These are phyloP conservation scores for Myotis daubentonii DNA, from an alignment of 2,797 vertebrate species.

Conservation along the genomic window DNA sequence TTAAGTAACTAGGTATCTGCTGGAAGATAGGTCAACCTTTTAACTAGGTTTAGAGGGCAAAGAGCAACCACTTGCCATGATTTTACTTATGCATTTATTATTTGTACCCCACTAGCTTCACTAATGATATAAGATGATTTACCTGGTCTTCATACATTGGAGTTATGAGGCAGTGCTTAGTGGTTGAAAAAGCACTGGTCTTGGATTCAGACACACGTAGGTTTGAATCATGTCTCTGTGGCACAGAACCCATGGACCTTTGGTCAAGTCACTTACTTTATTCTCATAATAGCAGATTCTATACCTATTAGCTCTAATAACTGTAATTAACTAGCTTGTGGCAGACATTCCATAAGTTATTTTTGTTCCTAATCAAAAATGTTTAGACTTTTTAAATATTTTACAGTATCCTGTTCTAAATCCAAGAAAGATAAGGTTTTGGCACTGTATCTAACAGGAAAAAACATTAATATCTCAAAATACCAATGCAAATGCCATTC, in stretches of 20 bases:
- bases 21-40: conserved; percentile 52
- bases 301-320: not conserved
- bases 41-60: conserved; percentile 17
- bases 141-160: not conserved
- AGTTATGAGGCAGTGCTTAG: not conserved
- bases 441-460: not conserved
- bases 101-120: not conserved
- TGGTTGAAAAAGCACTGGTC: not conserved
- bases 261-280: not conserved
- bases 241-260: not conserved
- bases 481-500: not conserved
- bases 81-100: conserved; percentile 48
- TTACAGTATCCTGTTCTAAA: conserved; percentile 14
- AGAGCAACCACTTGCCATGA: not conserved
- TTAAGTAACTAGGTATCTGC: not conserved
- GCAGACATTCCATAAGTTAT: not conserved
- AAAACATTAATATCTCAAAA: conserved; percentile 55
- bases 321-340: not conserved
- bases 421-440: not conserved
- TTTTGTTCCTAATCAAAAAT: conserved; percentile 2
- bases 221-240: not conserved
- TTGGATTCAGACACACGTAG: not conserved
- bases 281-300: not conserved
- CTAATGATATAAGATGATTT: conserved; percentile 26
- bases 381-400: conserved; percentile 37